Conservation (phyloP, 1,140 invertebrate genomes). For the Sinella curviseta region DNA sequence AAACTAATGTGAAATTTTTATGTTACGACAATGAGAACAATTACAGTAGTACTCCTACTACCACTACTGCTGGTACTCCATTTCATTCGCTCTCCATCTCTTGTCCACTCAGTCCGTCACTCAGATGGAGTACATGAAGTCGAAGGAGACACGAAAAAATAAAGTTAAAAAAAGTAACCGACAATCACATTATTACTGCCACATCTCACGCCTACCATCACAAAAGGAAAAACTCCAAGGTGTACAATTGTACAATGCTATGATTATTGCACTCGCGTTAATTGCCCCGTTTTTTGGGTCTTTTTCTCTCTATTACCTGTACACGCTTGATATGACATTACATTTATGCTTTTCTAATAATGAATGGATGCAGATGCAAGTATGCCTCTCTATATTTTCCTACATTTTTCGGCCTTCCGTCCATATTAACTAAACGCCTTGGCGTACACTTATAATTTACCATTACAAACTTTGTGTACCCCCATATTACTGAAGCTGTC, state of each 20-base stretch:
- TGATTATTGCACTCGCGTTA: constrained; percentile 22
- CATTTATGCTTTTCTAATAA: no score
- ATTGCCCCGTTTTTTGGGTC: neutral
- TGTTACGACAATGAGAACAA: no score
- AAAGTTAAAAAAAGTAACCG: constrained; percentile 3
- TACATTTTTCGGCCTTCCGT: no score
- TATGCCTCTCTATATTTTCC: neutral
- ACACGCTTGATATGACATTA: no score
- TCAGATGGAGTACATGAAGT: no score
- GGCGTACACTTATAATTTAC: neutral
- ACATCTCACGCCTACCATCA: constrained; percentile 15
- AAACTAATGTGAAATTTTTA: no score
- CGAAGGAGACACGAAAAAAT: neutral
- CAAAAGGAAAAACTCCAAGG: neutral
- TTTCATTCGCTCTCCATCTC: no score
- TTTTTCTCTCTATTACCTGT: neutral
- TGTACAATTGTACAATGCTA: neutral
- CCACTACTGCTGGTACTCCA: no score
- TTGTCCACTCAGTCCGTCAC: no score
- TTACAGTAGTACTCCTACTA: no score
- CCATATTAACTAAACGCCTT: no score
- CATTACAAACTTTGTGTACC: neutral
- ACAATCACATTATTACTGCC: constrained; percentile 20
- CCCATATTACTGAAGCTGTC: neutral
- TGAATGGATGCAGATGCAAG: neutral